Conservation (phyloP, 92 coral and sea anemone species). For the Epizoanthus illoricatus region DNA sequence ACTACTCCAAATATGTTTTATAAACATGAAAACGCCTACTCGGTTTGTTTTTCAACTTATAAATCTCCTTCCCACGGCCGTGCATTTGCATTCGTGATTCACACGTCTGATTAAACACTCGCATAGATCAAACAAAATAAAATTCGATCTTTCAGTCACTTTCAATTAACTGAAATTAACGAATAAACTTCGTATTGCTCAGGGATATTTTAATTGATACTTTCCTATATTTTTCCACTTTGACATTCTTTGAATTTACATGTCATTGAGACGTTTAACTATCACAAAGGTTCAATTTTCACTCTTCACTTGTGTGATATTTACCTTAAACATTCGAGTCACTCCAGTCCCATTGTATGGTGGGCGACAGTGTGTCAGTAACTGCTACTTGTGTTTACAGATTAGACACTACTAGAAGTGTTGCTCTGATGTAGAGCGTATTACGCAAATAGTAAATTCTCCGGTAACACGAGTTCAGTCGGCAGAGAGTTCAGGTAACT, state of each 20-base stretch:
- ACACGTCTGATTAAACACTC: slow-evolving; percentile 4
- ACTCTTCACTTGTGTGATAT: background rate
- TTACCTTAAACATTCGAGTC: slow-evolving; percentile 21
- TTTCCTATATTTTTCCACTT: background rate
- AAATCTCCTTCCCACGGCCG: background rate
- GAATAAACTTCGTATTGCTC: slow-evolving; percentile 3
- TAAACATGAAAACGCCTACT: slow-evolving; percentile 22
- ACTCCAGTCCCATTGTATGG: background rate
- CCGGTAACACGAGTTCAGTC: background rate
- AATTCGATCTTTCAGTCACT: background rate
- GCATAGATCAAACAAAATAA: background rate
- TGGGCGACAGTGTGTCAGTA: slow-evolving; percentile 3
- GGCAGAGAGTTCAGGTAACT: background rate
- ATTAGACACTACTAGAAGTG: background rate
- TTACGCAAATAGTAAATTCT: slow-evolving; percentile 6
- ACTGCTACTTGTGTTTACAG: slow-evolving; percentile 1
- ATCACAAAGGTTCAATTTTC: background rate
- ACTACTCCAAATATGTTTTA: slow-evolving; percentile 5
- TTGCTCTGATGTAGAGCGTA: background rate
- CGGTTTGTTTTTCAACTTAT: background rate
- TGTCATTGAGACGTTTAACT: background rate
- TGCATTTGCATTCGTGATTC: slow-evolving; percentile 4
- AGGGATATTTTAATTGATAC: background rate
- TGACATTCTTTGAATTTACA: slow-evolving; percentile 1
- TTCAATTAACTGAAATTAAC: slow-evolving; percentile 19